phyloP scores from a whole-genome alignment of 2,797 vertebrate genomes.

The Falco novaeseelandiae region DNA sequence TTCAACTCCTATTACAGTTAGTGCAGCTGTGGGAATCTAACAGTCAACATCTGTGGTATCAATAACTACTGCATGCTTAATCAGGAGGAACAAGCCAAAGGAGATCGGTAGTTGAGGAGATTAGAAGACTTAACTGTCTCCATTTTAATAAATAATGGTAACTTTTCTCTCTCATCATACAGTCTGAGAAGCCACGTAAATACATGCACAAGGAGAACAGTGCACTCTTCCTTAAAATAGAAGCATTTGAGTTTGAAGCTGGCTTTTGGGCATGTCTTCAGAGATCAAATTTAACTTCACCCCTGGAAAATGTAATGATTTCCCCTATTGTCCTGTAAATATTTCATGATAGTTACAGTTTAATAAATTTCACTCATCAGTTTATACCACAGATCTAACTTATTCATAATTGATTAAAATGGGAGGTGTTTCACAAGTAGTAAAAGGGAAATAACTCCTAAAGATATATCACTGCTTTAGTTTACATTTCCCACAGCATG shows the following conservation, averaged over 20 bases:
- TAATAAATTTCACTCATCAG: slow-evolving; percentile 18
- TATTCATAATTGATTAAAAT: slow-evolving; percentile 51
- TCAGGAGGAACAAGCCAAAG: not conserved
- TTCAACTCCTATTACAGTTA: slow-evolving; percentile 21
- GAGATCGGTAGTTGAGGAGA: not conserved
- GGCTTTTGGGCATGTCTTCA: not conserved
- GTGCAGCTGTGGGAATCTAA: not conserved
- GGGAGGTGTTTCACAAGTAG: slow-evolving; percentile 30
- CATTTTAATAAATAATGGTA: slow-evolving; percentile 9
- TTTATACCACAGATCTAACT: slow-evolving; percentile 18
- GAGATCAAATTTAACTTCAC: not conserved
- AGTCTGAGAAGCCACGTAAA: not conserved
- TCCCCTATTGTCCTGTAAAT: slow-evolving; percentile 26
- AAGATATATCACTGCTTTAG: slow-evolving; percentile 34
- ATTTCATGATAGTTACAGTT: not conserved
- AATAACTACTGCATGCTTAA: slow-evolving; percentile 29
- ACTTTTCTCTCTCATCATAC: not conserved
- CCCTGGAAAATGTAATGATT: not conserved
- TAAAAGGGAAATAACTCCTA: slow-evolving; percentile 57
- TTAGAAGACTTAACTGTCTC: not conserved
- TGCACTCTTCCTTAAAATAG: not conserved
- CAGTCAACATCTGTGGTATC: not conserved
- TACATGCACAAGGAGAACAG: not conserved
- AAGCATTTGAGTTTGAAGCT: not conserved
- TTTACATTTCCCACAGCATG: slow-evolving; percentile 44